Conservation (phyloP, 2,797 vertebrate genomes). For the Cynopterus sphinx region DNA sequence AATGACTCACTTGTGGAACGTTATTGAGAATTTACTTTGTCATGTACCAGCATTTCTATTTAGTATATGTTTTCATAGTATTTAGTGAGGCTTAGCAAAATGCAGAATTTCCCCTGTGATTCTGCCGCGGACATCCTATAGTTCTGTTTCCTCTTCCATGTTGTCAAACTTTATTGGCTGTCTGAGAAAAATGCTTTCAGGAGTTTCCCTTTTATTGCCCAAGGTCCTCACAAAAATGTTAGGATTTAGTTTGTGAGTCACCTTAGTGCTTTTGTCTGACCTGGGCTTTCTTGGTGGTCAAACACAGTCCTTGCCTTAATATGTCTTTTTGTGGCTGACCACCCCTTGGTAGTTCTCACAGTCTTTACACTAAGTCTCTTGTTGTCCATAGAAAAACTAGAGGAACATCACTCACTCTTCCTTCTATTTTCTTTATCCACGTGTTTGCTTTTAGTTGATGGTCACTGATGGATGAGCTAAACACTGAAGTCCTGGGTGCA, state of each 20-base stretch:
- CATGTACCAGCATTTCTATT: not conserved
- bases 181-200: not conserved
- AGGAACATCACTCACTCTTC: not conserved
- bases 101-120: not conserved
- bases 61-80: not conserved
- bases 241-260: not conserved
- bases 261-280: fast-evolving
- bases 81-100: not conserved
- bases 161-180: constrained; percentile 51
- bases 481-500: not conserved
- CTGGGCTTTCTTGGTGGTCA: not conserved
- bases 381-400: not conserved
- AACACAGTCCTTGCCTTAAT: not conserved
- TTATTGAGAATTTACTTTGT: not conserved
- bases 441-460: not conserved
- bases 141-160: constrained; percentile 11
- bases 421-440: not conserved
- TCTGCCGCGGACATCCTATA: not conserved
- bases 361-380: not conserved
- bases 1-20: not conserved
- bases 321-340: not conserved
- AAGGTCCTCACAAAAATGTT: constrained; percentile 15
- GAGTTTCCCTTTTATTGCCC: not conserved
- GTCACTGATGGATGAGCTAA: not conserved
- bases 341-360: not conserved